phyloP scores from a whole-genome alignment of 2,113 vertebrate species.

The Nyctibius bracteatus region DNA sequence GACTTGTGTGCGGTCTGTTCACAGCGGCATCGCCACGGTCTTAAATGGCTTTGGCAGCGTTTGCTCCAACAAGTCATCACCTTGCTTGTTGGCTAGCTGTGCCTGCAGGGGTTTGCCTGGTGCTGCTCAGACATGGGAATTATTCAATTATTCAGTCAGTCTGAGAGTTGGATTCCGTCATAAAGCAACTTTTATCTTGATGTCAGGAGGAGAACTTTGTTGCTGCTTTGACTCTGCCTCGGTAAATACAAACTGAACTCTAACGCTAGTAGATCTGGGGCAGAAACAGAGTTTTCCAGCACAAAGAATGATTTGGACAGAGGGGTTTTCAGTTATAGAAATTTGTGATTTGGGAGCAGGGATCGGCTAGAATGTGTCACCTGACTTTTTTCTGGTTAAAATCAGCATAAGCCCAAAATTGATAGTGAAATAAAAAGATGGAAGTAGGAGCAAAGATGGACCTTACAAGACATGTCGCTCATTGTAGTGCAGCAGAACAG shows the following conservation, averaged over 20 bases:
- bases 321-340: background rate
- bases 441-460: background rate
- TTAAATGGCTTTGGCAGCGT: background rate
- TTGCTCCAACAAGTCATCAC: no score
- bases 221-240: background rate
- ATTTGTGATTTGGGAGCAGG: background rate
- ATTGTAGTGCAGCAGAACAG: background rate
- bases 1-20: no score
- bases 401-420: background rate
- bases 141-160: no score
- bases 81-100: background rate
- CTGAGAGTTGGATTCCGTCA: background rate
- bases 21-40: rapidly evolving
- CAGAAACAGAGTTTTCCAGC: background rate
- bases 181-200: background rate
- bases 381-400: background rate
- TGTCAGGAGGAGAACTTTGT: background rate
- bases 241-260: background rate
- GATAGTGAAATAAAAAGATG: background rate
- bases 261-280: no score
- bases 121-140: background rate
- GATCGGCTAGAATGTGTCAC: background rate
- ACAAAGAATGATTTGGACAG: background rate
- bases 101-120: background rate
- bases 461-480: rapidly evolving